These are phyloP conservation scores for Tachysurus vachellii DNA, from an alignment of 2,113 vertebrate species.

Conservation along the genomic window DNA sequence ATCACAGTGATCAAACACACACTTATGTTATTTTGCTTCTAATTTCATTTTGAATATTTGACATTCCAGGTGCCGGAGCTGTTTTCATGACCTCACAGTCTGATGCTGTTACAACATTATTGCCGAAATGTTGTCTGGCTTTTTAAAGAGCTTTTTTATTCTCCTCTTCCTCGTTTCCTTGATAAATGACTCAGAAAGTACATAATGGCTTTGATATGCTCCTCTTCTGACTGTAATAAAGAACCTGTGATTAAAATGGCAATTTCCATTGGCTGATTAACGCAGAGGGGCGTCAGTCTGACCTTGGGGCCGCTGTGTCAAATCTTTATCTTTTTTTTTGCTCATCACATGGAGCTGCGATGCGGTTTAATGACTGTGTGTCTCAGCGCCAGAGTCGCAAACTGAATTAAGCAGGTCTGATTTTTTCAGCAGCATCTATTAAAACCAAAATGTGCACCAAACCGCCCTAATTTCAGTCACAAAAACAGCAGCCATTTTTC, in stretches of 20 bases:
- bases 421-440: not conserved
- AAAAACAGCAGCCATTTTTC: not conserved
- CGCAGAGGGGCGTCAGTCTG: constrained; percentile 32
- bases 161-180: constrained; percentile 24
- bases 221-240: constrained; percentile 57
- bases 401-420: constrained; percentile 16
- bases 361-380: constrained; percentile 21
- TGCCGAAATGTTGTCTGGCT: constrained; percentile 40
- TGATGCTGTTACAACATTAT: constrained; percentile 40
- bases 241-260: constrained; percentile 48
- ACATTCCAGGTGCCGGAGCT: constrained; percentile 42
- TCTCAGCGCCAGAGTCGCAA: not conserved
- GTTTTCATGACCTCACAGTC: constrained; percentile 39
- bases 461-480: constrained; percentile 24
- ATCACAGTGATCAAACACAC: constrained; percentile 51
- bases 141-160: constrained; percentile 31
- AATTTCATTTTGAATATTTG: constrained; percentile 44
- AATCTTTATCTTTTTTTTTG: constrained; percentile 44
- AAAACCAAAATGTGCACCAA: constrained; percentile 14
- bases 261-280: constrained; percentile 52
- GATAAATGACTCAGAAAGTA: constrained; percentile 52
- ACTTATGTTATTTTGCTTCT: constrained; percentile 30
- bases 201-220: constrained; percentile 56
- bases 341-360: constrained; percentile 43
- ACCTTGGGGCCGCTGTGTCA: constrained; percentile 44